Evolutionary conservation across 2,113 vertebrate species (phyloP), one percentile per base, ranked within the genome.

Genomic region (Sula dactylatra): DNA sequence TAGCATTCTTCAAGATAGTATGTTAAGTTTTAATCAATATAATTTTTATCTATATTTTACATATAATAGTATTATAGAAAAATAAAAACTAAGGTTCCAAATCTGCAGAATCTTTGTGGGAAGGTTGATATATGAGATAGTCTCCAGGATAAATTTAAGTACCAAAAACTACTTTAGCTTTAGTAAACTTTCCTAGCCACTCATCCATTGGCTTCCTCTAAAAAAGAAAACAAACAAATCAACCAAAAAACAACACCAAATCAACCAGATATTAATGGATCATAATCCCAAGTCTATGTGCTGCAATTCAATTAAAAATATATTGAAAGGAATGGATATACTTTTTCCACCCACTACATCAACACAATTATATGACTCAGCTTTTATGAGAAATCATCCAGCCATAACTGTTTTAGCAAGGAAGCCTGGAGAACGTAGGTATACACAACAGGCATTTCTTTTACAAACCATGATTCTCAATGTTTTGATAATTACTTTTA

Each of bases 221-320:
- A 40, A 65, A 66, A 11, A 3, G 0, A 38, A 14, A 10, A 9
- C 12, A 13, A 27, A 1, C 0, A 34, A 76, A 4, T 4, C 31
- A 50, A 27, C 9, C 6, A 74, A 59, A 56, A 49, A 9, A 1
- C 15, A 38, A 11, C 11, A 52, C 0, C 8, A 44, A 70, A 80
- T 9, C 4, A 61, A 36, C 1, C 10, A 65, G 15, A 27, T 32
- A 50, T 27, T 34, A 73, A 42, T 36, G 29, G 10, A 27, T 56
- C 32, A 15, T 61, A 65, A 56, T 50, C 9, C 10, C 14, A 73
- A 34, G 3, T 17, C 6, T 59, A 8, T 45, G 6, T 26, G 19
- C 25, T 72, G 34, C 38, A 73, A 42, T 79, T 66, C 10, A 74
- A 18, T 36, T 76, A 32, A 34, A 86, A 82, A 36, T 0, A 0